Evolutionary conservation across 2,888 invertebrate genomes (phyloP).

Genomic region (Chirona hameri): DNA sequence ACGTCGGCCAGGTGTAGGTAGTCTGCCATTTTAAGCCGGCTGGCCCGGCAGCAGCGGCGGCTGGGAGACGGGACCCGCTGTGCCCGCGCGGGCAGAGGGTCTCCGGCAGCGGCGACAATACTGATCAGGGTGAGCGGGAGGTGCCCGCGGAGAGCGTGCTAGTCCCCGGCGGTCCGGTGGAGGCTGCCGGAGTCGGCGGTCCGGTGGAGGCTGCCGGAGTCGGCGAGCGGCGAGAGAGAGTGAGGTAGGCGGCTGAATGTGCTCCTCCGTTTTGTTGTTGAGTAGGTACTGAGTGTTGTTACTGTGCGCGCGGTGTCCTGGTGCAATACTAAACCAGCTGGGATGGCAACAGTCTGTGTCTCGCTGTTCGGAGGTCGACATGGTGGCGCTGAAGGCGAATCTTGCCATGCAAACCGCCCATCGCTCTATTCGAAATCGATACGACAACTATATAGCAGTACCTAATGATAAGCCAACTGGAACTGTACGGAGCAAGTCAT

Average conservation of each 20-base stretch:
- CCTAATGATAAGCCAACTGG: no score
- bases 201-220: neutral
- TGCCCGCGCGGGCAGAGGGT: neutral
- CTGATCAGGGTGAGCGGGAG: neutral
- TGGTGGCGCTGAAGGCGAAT: no score
- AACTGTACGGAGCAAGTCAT: no score
- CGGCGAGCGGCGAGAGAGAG: neutral
- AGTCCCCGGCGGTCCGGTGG: neutral
- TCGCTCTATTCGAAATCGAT: no score
- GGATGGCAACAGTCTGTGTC: no score
- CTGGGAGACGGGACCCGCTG: no score
- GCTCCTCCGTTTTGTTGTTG: neutral
- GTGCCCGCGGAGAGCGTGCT: neutral
- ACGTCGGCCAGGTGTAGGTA: neutral
- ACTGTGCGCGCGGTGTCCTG: neutral
- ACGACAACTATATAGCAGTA: no score
- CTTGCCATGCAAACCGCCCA: no score
- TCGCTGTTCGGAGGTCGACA: no score
- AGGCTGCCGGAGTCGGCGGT: neutral
- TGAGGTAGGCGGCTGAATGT: neutral
- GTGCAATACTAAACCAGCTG: neutral
- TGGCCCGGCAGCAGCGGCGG: no score
- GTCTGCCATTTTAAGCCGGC: no score
- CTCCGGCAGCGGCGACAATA: neutral
- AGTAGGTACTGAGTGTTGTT: neutral